Evolutionary conservation across 2,888 invertebrate genomes (phyloP), one percentile per base, ranked within the genome.

Genomic region (Nomada flava): DNA sequence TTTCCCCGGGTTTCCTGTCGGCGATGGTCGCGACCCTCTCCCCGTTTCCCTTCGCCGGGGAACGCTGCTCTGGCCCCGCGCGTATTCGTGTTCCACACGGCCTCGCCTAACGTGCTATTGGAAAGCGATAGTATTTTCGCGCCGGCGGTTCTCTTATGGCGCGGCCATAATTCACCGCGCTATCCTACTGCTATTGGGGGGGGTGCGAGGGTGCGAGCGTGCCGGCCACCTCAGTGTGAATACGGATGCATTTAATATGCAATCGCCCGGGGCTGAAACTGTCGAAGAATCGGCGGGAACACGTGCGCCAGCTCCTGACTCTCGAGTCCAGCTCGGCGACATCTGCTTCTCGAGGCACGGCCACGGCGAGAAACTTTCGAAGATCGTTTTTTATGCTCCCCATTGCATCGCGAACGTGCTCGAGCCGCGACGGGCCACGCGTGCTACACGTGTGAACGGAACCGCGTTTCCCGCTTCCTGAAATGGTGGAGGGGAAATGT

Each of bases 51-150:
- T 64, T 47, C 53, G 26, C 18, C 53, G 64, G 74, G 18, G 53
- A 80, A 74, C 73, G 36, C 36, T 7, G 36, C 36, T 5, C 36
- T 36, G 36, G 76, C 44, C 62, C 76, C 69, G 82, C 67, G 76
- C 67, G 72, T 82, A 82, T 83, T 77, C 77, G 59, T 59, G 64
- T 52, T 63, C 79, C 79, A 26, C 64, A 71, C 75, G 65, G 42
- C 29, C 67, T 62, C 53, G 60, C 57, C 69, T 79, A 87, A 87
- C 88, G 88, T 90, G 88, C 88, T 91, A 91, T 91, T 87, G 91
- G 92, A 91, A 91, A 91, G 90, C 90, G 90, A 91, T 91, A 90
- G 89, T 90, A 89, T 91, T 91, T 89, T 91, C 89, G 84, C 86
- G 79, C 87, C 65, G 89, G 88, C 83, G 90, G 84, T 91, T 91